Conservation (phyloP, 2,113 vertebrate genomes). For the Mustelus asterias region DNA sequence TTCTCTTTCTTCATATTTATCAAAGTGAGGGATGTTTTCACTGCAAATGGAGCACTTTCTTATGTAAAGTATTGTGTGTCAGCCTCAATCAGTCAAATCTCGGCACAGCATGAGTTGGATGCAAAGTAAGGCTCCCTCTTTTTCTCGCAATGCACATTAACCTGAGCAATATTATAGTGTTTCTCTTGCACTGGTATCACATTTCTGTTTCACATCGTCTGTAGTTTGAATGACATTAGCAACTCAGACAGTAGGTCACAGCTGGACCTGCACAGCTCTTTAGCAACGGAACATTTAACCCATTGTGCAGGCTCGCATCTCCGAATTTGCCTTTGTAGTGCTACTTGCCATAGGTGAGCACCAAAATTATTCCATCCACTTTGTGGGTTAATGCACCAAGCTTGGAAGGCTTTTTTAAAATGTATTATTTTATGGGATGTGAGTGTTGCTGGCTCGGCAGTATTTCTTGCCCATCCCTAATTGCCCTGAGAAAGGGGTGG, state of each 20-base stretch:
- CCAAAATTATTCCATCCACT: no score
- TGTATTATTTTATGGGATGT: no score
- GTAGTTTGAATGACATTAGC: background rate
- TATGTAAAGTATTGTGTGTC: background rate
- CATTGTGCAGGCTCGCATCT: background rate
- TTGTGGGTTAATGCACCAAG: no score
- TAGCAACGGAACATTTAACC: background rate
- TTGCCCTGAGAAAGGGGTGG: no score
- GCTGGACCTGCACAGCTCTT: background rate
- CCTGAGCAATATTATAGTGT: background rate
- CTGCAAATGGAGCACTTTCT: background rate
- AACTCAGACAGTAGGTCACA: background rate
- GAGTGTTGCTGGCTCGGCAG: no score
- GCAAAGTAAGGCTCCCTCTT: background rate
- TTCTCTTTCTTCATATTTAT: background rate
- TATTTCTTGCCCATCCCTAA: no score
- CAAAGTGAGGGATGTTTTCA: conserved; percentile 9
- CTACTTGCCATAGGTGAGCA: no score
- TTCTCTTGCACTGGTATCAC: background rate
- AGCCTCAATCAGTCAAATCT: background rate
- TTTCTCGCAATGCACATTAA: background rate
- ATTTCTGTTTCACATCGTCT: background rate
- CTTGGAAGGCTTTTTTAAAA: no score
- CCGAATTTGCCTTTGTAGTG: no score
- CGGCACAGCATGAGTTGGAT: background rate